A percentile compares a stretch with the other conserved stretches of the same genome.
Conservation (phyloP, 2,888 invertebrate genomes). For the Maniola hyperantus region DNA sequence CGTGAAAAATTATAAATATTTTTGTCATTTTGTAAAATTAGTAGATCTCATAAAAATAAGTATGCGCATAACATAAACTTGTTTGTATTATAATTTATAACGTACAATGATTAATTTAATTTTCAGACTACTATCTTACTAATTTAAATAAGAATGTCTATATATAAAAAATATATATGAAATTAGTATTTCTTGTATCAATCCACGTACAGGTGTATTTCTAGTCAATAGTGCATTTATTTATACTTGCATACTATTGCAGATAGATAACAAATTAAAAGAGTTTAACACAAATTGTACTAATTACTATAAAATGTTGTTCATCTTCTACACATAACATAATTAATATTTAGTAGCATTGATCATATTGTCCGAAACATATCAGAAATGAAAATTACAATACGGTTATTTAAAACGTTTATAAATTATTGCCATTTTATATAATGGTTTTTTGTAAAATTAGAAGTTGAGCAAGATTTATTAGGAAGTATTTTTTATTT, state of each 20-base stretch:
- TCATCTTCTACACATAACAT: slow-evolving; percentile 50
- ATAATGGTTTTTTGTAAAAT: slow-evolving; percentile 40
- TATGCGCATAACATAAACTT: background rate
- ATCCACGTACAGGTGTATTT: background rate
- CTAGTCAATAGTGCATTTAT: slow-evolving; percentile 12
- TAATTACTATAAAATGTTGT: slow-evolving; percentile 48
- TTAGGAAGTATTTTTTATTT: slow-evolving; percentile 14
- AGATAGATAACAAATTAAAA: background rate
- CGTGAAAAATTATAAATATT: background rate
- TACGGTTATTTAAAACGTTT: slow-evolving; percentile 42
- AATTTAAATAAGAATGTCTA: background rate
- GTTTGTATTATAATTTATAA: background rate
- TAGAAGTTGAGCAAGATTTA: slow-evolving; percentile 58
- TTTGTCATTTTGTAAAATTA: background rate
- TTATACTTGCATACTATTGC: no score
- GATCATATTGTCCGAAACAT: slow-evolving; percentile 51
- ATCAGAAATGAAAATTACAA: slow-evolving; percentile 48
- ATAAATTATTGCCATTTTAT: slow-evolving; percentile 32
- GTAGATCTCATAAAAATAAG: background rate
- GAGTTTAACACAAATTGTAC: background rate
- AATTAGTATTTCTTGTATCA: background rate
- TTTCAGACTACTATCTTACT: background rate
- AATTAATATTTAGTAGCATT: slow-evolving; percentile 27
- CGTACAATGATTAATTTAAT: background rate
- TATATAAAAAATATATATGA: background rate